Base-by-base conservation (phyloP, 1,140 invertebrate genomes). In the Magallana ariakensis region DNA sequence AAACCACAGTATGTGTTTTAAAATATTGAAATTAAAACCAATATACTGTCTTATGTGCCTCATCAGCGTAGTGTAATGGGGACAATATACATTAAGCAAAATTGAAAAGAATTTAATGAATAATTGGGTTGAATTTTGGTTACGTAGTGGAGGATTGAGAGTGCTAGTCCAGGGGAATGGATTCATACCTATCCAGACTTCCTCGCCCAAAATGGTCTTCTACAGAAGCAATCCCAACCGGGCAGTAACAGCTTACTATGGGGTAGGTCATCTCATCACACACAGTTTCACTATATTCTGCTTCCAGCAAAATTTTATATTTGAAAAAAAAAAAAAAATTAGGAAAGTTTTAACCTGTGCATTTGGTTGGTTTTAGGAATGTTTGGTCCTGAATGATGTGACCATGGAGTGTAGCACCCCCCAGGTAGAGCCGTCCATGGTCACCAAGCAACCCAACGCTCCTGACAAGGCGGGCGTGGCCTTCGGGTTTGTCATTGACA, bases 401-500 rank as follows among this genome's bases (percentile, higher is more conserved):
- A 46, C 80, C n/a, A 26, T 82, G 83, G 19, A 56, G 11, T 85
- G 84, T 19, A 22, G 54, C 33, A 70, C 84, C 9, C 84, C 84
- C 54, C 60, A 75, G 26, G 62, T 85, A 22, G 84, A 85, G 4
- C 11, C 60, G 10, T 26, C 53, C 11, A 15, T 75, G 53, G 75
- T 56, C 16, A n/a, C 82, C 19, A 60, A 33, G 13, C 26, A 7
- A 56, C 53, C 53, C 10, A 10, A 84, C 58, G 11, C 15, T 3
- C 11, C 19, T 0, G 82, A 56, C 26, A 16, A 56, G 22, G 22
- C 19, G 55, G 66, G 66, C 22, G 95, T 99, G 83, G 97, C 98
- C 93, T 99, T 98, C 94, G 98, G 98, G 19, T 99, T 99, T 93
- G 95, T 97, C 87, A 98, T 99, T 97, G 98, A 99, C 94, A 97